Base-by-base conservation (phyloP, 2,797 vertebrate genomes). In the Podargus strigoides region DNA sequence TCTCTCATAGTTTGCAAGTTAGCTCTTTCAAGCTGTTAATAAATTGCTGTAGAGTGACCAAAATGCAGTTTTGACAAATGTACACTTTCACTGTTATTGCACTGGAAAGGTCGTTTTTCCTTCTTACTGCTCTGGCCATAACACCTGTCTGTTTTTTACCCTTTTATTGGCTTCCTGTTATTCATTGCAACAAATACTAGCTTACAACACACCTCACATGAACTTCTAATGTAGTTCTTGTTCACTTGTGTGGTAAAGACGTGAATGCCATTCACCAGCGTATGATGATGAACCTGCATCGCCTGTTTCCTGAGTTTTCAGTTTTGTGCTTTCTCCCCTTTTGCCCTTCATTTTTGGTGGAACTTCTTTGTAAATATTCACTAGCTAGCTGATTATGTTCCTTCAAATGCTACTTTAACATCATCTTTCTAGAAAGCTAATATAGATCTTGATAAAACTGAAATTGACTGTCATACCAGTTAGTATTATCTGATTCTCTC, bases 21-120 rank as follows among this genome's bases (percentile, higher is more conserved):
- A 79, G 34, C 42, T 52, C 23, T 85, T 75, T 75, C 28, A 75
- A 44, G n/a, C 49, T 68, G 36, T 58, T 86, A 90, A 85, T 93
- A 85, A 88, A 82, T 66, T 91, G 18, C 64, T 76, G 52, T 79
- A 26, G 23, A 77, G 32, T 76, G 73, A 90, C 62, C 63, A 85
- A 84, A 94, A 73, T 69, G 34, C 55, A 63, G 36, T 86, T 69
- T 82, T 68, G 55, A 72, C 39, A 85, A 89, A 73, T 63, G 32
- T 37, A 69, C 23, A 86, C 32, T 73, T 76, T 36, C 5, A 8
- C 72, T 69, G 26, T 67, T 91, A 88, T 76, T 76, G 67, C 55
- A 47, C 50, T 87, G 52, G 55, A 76, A 95, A 87, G 74, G 74
- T 89, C 1, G 0, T 86, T 90, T 89, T 72, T 81, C 50, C 52